Conservation (phyloP, 30 jellyfish, hydroid and myxozoan genomes). For the Chironex yamaguchii region DNA sequence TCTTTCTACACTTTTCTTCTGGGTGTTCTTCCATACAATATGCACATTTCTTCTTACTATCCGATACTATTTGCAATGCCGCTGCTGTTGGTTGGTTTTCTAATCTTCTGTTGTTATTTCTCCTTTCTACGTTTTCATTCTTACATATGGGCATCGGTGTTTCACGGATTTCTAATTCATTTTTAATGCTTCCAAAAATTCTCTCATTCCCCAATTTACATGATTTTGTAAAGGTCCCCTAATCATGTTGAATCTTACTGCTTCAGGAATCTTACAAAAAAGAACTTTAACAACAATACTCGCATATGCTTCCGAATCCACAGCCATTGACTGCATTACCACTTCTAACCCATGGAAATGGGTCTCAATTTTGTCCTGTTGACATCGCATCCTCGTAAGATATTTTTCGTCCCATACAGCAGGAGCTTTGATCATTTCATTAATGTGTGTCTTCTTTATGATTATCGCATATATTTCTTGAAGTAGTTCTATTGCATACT, state of each 20-base stretch:
- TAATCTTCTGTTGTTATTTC: not conserved
- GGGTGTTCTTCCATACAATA: slow-evolving; percentile 2
- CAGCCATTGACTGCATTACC: not conserved
- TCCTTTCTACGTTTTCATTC: not conserved
- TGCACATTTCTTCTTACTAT: not conserved
- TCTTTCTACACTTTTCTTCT: not conserved
- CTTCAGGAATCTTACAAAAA: not conserved
- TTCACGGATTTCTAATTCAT: slow-evolving; percentile 4
- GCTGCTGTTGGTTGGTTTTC: not conserved
- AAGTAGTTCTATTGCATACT: slow-evolving; percentile 21
- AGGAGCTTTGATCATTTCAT: slow-evolving; percentile 16
- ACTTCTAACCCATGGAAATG: slow-evolving; percentile 19
- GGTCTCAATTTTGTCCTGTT: slow-evolving; percentile 7
- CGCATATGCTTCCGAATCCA: not conserved
- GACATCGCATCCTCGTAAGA: not conserved
- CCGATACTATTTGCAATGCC: not conserved
- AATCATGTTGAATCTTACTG: slow-evolving; percentile 1
- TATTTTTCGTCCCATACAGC: slow-evolving; percentile 7
- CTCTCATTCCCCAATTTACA: slow-evolving; percentile 3
- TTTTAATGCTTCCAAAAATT: not conserved
- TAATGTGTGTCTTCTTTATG: slow-evolving; percentile 28
- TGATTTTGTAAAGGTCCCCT: not conserved
- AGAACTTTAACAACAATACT: slow-evolving; percentile 4
- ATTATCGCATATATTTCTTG: not conserved
- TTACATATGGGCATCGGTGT: not conserved